Evolutionary conservation across 1,140 invertebrate species (phyloP).

Genomic region (Drosophila auraria): DNA sequence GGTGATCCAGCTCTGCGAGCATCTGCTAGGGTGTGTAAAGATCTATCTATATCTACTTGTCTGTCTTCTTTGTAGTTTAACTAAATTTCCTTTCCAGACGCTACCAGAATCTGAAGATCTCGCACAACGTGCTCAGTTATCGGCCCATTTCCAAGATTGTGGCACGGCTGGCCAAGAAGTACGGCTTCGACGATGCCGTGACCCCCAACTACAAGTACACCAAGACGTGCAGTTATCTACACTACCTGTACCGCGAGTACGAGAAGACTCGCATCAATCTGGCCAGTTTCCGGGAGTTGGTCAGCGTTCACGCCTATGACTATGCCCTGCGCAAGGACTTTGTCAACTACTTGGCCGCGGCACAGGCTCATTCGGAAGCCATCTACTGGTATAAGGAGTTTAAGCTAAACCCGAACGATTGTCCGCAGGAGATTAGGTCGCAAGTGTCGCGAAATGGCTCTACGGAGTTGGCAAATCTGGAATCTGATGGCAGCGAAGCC

Average conservation of each 20-base stretch:
- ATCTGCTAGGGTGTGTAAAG: constrained; percentile 84
- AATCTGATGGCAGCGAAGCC: constrained; percentile 4
- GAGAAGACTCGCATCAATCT: constrained; percentile 87
- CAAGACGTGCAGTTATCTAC: constrained; percentile 87
- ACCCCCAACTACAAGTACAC: constrained; percentile 88
- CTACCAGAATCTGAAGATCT: constrained; percentile 67
- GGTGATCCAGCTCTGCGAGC: constrained; percentile 83
- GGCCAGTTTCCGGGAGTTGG: constrained; percentile 88
- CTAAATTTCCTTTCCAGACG: constrained; percentile 26
- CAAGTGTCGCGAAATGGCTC: constrained; percentile 63
- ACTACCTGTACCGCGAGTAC: constrained; percentile 88
- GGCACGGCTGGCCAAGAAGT: constrained; percentile 87
- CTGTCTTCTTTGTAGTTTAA: background rate
- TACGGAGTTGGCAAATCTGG: background rate
- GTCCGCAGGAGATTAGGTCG: constrained; percentile 85
- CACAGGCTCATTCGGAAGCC: constrained; percentile 85
- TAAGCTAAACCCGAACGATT: constrained; percentile 86
- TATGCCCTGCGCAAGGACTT: constrained; percentile 86
- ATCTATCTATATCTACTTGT: background rate
- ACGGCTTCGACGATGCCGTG: constrained; percentile 86
- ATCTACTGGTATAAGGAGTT: constrained; percentile 87
- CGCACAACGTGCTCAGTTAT: constrained; percentile 85
- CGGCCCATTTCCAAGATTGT: constrained; percentile 88
- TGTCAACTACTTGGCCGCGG: constrained; percentile 84
- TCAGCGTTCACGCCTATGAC: constrained; percentile 86